These are phyloP conservation scores for Tenthredo distinguenda DNA, from an alignment of 2,888 invertebrate genomes.

Conservation along the genomic window DNA sequence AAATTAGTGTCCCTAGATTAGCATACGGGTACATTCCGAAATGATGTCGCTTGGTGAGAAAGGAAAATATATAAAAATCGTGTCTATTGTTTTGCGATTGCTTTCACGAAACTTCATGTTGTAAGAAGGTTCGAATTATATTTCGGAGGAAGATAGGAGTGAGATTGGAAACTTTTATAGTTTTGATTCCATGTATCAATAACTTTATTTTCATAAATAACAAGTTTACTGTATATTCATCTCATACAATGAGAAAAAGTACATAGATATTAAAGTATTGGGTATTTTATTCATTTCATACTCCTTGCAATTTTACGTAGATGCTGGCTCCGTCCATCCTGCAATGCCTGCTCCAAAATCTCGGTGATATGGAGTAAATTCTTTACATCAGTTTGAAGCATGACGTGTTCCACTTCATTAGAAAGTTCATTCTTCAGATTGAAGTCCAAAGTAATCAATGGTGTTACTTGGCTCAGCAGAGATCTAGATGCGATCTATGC, in stretches of 20 bases:
- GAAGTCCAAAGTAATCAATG: slow-evolving; percentile 82
- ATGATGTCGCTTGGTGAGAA: neutral
- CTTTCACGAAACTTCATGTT: neutral
- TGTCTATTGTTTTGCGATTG: neutral
- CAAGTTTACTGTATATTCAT: neutral
- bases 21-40: slow-evolving; percentile 3
- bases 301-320: slow-evolving; percentile 80
- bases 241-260: neutral
- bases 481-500: slow-evolving; percentile 81
- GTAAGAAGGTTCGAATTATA: neutral
- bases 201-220: neutral
- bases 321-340: slow-evolving; percentile 82
- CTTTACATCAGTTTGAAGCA: slow-evolving; percentile 81
- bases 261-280: neutral
- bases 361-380: slow-evolving; percentile 80
- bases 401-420: slow-evolving; percentile 68
- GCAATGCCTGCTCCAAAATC: slow-evolving; percentile 80
- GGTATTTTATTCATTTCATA: slow-evolving; percentile 69
- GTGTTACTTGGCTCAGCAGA: slow-evolving; percentile 81
- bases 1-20: neutral
- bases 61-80: neutral
- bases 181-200: neutral
- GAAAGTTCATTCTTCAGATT: slow-evolving; percentile 76
- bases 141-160: neutral
- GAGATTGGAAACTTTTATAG: neutral